phyloP scores from a whole-genome alignment of 2,888 invertebrate species.

The Acanthosepion lycidas region DNA sequence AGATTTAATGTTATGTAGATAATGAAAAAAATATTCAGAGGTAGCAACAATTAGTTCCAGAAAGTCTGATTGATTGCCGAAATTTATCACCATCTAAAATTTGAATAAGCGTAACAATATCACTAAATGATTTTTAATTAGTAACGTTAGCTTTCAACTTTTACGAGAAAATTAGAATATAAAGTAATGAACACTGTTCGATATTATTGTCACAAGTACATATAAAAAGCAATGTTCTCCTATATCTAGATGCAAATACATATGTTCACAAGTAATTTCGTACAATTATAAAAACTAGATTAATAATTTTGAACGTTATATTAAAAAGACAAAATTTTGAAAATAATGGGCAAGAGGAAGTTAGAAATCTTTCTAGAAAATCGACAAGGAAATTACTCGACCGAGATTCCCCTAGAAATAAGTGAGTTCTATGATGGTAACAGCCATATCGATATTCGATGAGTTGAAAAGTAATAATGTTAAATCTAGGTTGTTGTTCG shows the following conservation, averaged over 20 bases:
- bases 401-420: background rate
- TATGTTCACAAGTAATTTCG: too few species aligned
- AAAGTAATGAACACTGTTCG: too few species aligned
- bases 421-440: conserved; percentile 2
- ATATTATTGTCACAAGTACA: too few species aligned
- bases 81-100: background rate
- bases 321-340: background rate
- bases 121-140: too few species aligned
- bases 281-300: background rate
- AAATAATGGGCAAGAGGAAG: background rate
- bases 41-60: background rate
- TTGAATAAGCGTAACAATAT: background rate
- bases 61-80: background rate
- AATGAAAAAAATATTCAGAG: background rate
- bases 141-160: too few species aligned
- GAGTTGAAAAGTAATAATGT: background rate
- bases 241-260: too few species aligned
- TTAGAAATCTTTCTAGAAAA: background rate
- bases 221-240: too few species aligned
- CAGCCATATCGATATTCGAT: conserved; percentile 4
- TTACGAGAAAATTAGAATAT: too few species aligned
- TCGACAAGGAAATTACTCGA: conserved; percentile 33
- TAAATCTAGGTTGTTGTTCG: background rate
- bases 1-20: background rate
- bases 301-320: background rate